phyloP scores from a whole-genome alignment of 1,140 invertebrate species.

The Nasonia vitripennis region DNA sequence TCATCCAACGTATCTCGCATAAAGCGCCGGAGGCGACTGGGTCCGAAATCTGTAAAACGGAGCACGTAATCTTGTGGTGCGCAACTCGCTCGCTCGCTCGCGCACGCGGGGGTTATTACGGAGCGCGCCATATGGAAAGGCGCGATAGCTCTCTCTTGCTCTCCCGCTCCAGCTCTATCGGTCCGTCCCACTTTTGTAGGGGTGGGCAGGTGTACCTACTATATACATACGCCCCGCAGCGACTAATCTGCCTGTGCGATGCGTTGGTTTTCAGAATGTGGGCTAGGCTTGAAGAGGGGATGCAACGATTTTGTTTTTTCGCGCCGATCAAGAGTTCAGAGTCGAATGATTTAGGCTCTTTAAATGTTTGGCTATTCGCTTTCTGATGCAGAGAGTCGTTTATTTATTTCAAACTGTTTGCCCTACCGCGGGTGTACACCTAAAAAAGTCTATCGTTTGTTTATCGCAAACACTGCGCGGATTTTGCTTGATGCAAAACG shows the following conservation, averaged over 20 bases:
- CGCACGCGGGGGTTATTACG: neutral
- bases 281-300: neutral
- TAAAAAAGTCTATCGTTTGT: too few species aligned
- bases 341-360: too few species aligned
- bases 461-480: too few species aligned
- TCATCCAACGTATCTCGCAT: neutral
- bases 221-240: conserved; percentile 3
- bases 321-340: neutral
- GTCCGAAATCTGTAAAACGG: conserved; percentile 37
- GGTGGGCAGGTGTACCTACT: neutral
- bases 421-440: too few species aligned
- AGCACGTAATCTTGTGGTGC: conserved; percentile 41
- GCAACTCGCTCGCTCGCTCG: neutral
- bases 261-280: neutral
- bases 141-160: conserved; percentile 34
- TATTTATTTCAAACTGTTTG: too few species aligned
- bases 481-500: too few species aligned
- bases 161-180: conserved; percentile 15
- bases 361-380: too few species aligned
- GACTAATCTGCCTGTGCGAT: conserved; percentile 24
- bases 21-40: neutral
- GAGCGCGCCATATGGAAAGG: conserved; percentile 38
- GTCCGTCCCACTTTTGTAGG: conserved; percentile 20
- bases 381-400: too few species aligned
- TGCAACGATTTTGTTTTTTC: conserved; percentile 39